These are phyloP conservation scores for Silurus asotus DNA, from an alignment of 2,113 vertebrate species.

Conservation along the genomic window DNA sequence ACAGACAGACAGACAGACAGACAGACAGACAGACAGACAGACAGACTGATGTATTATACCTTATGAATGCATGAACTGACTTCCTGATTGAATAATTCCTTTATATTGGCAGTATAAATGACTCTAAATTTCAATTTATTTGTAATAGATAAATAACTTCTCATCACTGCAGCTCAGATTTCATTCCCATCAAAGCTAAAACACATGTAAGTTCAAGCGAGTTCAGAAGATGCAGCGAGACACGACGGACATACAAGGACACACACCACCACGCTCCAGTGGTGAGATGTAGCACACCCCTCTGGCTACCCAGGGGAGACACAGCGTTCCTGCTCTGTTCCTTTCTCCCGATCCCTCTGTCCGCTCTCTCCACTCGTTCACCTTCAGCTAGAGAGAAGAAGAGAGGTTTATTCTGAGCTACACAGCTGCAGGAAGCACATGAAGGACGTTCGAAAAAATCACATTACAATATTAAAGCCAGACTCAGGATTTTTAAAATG, in stretches of 20 bases:
- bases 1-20: too few relatives aligned
- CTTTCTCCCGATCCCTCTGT: neutral
- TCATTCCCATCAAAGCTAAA: neutral
- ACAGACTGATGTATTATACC: too few relatives aligned
- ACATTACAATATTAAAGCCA: neutral
- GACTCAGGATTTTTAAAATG: slow-evolving; percentile 1
- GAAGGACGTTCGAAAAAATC: neutral
- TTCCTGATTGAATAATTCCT: too few relatives aligned
- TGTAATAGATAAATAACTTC: neutral
- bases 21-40: too few relatives aligned
- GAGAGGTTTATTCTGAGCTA: slow-evolving; percentile 22
- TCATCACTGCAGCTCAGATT: neutral
- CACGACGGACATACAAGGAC: slow-evolving; percentile 1
- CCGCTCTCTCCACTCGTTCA: slow-evolving; percentile 9
- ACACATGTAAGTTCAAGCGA: neutral
- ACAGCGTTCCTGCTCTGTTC: neutral
- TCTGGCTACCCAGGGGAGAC: slow-evolving; percentile 36
- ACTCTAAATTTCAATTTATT: too few relatives aligned
- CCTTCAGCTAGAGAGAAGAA: slow-evolving; percentile 15
- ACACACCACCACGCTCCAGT: neutral
- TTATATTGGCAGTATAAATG: too few relatives aligned
- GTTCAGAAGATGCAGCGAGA: neutral
- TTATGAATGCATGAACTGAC: too few relatives aligned
- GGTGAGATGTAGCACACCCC: slow-evolving; percentile 28
- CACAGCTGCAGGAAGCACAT: neutral